These are phyloP conservation scores for Speoplatyrhinus poulsoni DNA, from an alignment of 2,113 vertebrate genomes.

Conservation along the genomic window DNA sequence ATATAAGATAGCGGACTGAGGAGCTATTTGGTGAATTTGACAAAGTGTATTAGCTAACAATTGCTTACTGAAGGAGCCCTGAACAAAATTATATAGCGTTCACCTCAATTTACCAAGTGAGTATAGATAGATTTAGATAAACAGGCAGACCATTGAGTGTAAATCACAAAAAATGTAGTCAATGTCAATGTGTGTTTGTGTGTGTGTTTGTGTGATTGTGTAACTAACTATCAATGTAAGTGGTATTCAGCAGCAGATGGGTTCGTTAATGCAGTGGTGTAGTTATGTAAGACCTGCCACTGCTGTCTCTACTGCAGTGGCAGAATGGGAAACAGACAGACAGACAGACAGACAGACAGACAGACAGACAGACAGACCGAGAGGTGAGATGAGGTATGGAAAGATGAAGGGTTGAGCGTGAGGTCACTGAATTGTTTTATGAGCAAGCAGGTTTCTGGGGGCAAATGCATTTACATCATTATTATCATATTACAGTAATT, in stretches of 20 bases:
- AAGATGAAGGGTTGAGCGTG: no score
- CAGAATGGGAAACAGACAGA: conserved; percentile 1
- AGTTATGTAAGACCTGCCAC: conserved; percentile 67
- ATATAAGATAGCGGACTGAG: no score
- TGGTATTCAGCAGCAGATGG: conserved; percentile 67
- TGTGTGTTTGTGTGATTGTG: conserved; percentile 15
- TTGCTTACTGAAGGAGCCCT: no score
- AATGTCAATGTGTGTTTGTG: not conserved
- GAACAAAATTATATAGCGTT: not conserved
- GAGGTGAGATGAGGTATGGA: not conserved
- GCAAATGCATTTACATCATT: no score
- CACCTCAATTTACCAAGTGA: not conserved
- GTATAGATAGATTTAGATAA: not conserved
- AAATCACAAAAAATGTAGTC: not conserved
- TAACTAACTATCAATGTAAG: conserved; percentile 40
- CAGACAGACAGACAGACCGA: not conserved
- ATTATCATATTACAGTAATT: no score
- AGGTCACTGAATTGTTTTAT: no score
- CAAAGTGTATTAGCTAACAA: no score
- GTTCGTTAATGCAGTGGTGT: conserved; percentile 70
- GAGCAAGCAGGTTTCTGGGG: no score
- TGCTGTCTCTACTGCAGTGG: conserved; percentile 52
- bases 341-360: conserved; percentile 1
- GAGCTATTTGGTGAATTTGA: no score
- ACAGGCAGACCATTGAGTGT: not conserved